A percentile compares a stretch with the other conserved stretches of the same genome.
These are phyloP conservation scores for Cyanoderma ruficeps DNA, from an alignment of 2,113 vertebrate genomes.

Conservation along the genomic window DNA sequence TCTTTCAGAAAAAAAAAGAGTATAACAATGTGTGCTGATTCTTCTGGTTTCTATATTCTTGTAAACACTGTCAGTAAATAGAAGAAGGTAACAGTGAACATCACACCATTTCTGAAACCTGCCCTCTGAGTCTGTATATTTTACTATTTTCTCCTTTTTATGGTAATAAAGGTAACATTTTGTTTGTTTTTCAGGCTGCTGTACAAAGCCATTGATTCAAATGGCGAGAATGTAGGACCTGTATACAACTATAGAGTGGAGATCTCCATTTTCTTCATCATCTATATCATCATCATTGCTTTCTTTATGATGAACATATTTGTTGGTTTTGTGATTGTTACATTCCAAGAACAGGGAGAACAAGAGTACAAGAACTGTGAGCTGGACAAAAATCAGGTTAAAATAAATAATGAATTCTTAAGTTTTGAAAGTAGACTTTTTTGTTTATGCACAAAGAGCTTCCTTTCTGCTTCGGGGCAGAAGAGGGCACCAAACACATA, in stretches of 20 bases:
- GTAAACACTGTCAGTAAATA: background rate
- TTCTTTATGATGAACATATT: slow-evolving; percentile 99
- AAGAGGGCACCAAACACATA: slow-evolving; percentile 37
- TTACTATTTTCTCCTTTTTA: background rate
- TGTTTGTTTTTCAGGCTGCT: slow-evolving; percentile 80
- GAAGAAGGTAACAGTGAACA: background rate
- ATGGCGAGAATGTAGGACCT: slow-evolving; percentile 93
- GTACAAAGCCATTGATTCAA: slow-evolving; percentile 97
- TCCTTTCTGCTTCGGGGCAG: slow-evolving; percentile 35
- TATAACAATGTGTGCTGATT: background rate
- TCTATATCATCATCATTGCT: slow-evolving; percentile 99
- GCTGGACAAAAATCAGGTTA: slow-evolving; percentile 99
- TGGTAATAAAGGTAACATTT: background rate
- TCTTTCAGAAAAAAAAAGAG: background rate
- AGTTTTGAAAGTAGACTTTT: background rate
- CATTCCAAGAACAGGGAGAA: slow-evolving; percentile 98
- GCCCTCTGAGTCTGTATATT: background rate
- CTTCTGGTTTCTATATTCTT: background rate
- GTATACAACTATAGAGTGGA: slow-evolving; percentile 98
- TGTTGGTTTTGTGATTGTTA: slow-evolving; percentile 98
- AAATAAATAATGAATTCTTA: slow-evolving; percentile 42
- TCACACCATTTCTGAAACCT: background rate
- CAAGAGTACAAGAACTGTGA: slow-evolving; percentile 99
- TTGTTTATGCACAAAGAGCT: background rate
- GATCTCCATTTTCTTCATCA: slow-evolving; percentile 99